Evolutionary conservation across 2,113 vertebrate species (phyloP).

Genomic region (Mesocricetus auratus): DNA sequence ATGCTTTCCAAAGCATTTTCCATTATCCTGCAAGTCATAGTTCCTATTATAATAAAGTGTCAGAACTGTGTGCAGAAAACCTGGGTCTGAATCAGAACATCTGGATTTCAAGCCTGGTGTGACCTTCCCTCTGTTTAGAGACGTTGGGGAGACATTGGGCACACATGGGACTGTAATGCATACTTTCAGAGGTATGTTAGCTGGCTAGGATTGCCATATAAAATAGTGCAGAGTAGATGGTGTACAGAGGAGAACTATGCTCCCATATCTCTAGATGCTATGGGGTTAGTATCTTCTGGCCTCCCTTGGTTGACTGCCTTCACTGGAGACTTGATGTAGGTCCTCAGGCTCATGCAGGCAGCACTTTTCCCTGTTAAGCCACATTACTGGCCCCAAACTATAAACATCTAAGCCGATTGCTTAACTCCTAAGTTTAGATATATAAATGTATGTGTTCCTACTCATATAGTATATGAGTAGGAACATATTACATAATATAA

Average conservation of each 20-base stretch:
- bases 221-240: background rate
- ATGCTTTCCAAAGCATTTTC: conserved; percentile 48
- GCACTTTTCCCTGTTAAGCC: background rate
- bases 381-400: background rate
- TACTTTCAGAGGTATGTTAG: background rate
- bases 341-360: background rate
- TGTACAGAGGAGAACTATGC: background rate
- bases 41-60: background rate
- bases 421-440: background rate
- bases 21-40: background rate
- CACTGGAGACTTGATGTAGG: background rate
- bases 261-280: background rate
- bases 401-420: conserved; percentile 16
- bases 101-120: background rate
- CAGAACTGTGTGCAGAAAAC: background rate
- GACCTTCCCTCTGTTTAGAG: background rate
- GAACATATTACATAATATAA: no score
- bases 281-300: background rate
- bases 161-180: background rate
- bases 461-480: background rate
- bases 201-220: background rate
- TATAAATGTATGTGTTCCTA: background rate
- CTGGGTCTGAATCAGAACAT: background rate
- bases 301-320: background rate
- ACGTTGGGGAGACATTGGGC: background rate